These are phyloP conservation scores for Euborellia annulipes DNA, from an alignment of 1,140 invertebrate species.

Conservation along the genomic window DNA sequence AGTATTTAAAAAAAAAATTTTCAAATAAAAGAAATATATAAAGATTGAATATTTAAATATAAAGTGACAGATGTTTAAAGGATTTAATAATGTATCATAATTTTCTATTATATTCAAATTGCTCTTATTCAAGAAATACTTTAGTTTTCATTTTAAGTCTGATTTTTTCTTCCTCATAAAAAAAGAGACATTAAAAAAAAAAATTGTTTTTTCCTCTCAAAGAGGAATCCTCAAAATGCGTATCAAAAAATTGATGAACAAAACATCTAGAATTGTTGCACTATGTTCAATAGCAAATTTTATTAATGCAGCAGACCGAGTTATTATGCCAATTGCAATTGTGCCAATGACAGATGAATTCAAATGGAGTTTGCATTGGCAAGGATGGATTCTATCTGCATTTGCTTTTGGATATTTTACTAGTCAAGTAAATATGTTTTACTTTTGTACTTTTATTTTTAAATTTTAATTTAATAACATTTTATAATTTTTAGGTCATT, in stretches of 20 bases:
- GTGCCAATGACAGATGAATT: slow-evolving; percentile 59
- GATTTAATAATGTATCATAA: too few relatives aligned
- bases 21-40: too few relatives aligned
- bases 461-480: not conserved
- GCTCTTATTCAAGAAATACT: too few relatives aligned
- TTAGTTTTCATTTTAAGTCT: too few relatives aligned
- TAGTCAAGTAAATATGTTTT: slow-evolving; percentile 40
- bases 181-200: too few relatives aligned
- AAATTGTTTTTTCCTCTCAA: too few relatives aligned
- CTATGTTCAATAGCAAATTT: slow-evolving; percentile 62
- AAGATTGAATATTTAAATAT: too few relatives aligned
- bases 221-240: slow-evolving; percentile 7
- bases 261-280: slow-evolving; percentile 43
- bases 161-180: too few relatives aligned
- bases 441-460: slow-evolving; percentile 1
- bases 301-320: slow-evolving; percentile 63
- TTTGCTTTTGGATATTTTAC: slow-evolving; percentile 68
- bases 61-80: too few relatives aligned
- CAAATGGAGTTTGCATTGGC: slow-evolving; percentile 53
- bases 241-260: slow-evolving; percentile 27
- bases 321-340: slow-evolving; percentile 68
- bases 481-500: slow-evolving; percentile 34
- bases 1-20: too few relatives aligned
- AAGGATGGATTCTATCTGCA: slow-evolving; percentile 64
- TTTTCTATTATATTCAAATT: too few relatives aligned